These are phyloP conservation scores for Erythrocercus mccallii DNA, from an alignment of 2,113 vertebrate species.

Conservation along the genomic window DNA sequence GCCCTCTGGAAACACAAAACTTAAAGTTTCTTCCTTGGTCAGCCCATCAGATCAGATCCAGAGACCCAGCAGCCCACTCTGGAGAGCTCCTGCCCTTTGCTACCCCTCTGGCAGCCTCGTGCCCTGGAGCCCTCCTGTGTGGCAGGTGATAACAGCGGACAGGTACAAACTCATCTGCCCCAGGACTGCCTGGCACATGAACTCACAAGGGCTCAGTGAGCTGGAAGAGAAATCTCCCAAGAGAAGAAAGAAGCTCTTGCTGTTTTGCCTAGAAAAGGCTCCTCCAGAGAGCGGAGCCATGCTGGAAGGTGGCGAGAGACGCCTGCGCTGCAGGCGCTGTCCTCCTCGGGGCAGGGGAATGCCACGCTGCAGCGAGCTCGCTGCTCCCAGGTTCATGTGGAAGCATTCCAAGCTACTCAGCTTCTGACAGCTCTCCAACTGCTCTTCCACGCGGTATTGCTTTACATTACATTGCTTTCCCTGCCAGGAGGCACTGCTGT, in stretches of 20 bases:
- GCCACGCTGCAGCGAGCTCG: not conserved
- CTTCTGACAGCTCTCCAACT: slow-evolving; percentile 60
- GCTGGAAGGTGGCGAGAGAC: not conserved
- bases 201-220: not conserved
- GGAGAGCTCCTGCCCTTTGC: not conserved
- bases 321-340: not conserved
- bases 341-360: not conserved
- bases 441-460: slow-evolving; percentile 35
- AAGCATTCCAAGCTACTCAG: slow-evolving; percentile 55
- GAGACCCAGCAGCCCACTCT: not conserved
- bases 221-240: not conserved
- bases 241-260: not conserved
- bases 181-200: not conserved
- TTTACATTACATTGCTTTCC: slow-evolving; percentile 58
- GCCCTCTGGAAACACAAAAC: not conserved
- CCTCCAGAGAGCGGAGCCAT: not conserved
- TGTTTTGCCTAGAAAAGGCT: not conserved
- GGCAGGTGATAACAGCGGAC: not conserved
- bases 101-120: not conserved
- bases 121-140: not conserved
- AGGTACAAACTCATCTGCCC: not conserved
- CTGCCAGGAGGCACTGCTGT: slow-evolving; percentile 67
- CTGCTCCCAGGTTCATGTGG: slow-evolving; percentile 12
- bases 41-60: not conserved
- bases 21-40: not conserved